A percentile compares a stretch with the other conserved stretches of the same genome.
Evolutionary conservation across 2,888 invertebrate genomes (phyloP).

Genomic region (Tholera decimalis): DNA sequence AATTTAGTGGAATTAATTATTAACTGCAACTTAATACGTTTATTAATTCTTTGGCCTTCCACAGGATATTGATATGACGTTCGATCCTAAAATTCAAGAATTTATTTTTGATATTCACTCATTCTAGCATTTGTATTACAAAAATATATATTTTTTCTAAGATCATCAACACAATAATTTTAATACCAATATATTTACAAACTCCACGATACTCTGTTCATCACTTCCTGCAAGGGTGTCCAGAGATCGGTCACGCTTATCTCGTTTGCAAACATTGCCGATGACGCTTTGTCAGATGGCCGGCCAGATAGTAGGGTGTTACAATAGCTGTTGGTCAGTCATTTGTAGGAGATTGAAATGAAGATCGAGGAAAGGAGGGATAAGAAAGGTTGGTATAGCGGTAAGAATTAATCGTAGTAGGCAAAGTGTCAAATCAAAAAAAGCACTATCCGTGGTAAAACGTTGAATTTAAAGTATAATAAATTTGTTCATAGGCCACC

Average conservation of each 20-base stretch:
- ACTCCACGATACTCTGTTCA: conserved; percentile 55
- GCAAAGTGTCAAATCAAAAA: background rate
- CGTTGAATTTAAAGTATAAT: no score
- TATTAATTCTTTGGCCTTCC: background rate
- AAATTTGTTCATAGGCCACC: no score
- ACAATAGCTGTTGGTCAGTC: conserved; percentile 58
- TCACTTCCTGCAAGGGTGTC: conserved; percentile 75
- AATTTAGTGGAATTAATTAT: no score
- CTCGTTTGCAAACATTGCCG: conserved; percentile 81
- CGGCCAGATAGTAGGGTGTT: conserved; percentile 68
- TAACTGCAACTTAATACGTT: no score
- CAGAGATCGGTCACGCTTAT: conserved; percentile 84
- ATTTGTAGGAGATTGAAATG: conserved; percentile 56
- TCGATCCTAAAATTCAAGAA: no score
- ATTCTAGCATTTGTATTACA: no score
- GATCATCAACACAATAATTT: background rate
- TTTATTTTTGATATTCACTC: background rate
- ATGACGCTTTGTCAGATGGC: conserved; percentile 76
- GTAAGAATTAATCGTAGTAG: background rate
- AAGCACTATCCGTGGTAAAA: no score
- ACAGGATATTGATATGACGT: no score
- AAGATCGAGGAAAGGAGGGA: conserved; percentile 1
- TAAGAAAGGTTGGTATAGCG: background rate
- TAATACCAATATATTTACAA: background rate
- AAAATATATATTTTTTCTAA: background rate